Percentiles rank a stretch among this genome's conserved stretches.
These are phyloP conservation scores for Plecotus auritus DNA, from an alignment of 2,113 vertebrate species.

Conservation along the genomic window DNA sequence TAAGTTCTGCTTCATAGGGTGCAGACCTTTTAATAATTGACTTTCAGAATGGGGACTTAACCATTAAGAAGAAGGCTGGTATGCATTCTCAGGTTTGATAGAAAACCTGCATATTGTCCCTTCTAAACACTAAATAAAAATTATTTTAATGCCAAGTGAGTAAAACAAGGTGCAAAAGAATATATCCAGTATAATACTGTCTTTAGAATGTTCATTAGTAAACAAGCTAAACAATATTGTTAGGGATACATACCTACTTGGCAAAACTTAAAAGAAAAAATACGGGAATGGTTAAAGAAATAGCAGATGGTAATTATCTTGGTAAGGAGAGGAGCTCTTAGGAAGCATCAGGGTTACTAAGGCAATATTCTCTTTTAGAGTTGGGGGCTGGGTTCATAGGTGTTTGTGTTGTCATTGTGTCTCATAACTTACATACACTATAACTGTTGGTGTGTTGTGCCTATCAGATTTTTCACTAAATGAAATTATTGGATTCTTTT, in stretches of 20 bases:
- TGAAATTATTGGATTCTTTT: not conserved
- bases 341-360: not conserved
- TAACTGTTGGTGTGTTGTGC: not conserved
- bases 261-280: not conserved
- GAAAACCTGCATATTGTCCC: not conserved
- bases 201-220: slow-evolving; percentile 18
- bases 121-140: slow-evolving; percentile 30
- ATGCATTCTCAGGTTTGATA: not conserved
- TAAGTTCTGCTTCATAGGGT: not conserved
- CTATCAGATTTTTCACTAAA: slow-evolving; percentile 5
- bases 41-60: not conserved
- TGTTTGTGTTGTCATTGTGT: not conserved
- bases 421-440: not conserved
- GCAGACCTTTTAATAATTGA: not conserved
- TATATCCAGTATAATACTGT: not conserved
- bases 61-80: not conserved
- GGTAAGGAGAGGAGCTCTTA: not conserved
- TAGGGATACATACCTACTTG: not conserved
- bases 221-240: not conserved
- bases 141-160: slow-evolving; percentile 24
- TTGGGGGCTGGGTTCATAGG: not conserved
- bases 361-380: not conserved
- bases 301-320: not conserved
- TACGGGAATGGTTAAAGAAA: not conserved
- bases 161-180: not conserved